Evolutionary conservation across 2,888 invertebrate genomes (phyloP).

Genomic region (Acrobasis repandana): DNA sequence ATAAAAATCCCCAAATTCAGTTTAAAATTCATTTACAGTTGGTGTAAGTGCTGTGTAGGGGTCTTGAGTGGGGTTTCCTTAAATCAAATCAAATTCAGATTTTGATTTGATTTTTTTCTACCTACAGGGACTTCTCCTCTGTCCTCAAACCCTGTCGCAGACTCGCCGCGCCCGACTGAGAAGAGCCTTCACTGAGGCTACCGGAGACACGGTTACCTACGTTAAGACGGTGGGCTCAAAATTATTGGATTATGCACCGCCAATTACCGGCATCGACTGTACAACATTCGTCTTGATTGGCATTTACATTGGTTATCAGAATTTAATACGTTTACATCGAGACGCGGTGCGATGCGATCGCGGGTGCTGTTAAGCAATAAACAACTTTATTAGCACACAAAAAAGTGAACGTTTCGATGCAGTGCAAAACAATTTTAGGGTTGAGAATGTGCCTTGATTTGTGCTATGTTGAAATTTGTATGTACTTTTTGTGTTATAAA

Average conservation of each 20-base stretch:
- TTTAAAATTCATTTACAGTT: slow-evolving; percentile 38
- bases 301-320: slow-evolving; percentile 15
- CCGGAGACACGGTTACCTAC: slow-evolving; percentile 93
- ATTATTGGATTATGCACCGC: slow-evolving; percentile 68
- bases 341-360: too few species aligned
- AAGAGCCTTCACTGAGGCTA: slow-evolving; percentile 94
- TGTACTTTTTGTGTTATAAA: too few species aligned
- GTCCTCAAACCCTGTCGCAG: slow-evolving; percentile 95
- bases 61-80: slow-evolving; percentile 57
- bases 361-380: too few species aligned
- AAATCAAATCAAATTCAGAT: slow-evolving; percentile 61
- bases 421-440: too few species aligned
- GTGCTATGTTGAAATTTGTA: too few species aligned
- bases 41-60: slow-evolving; percentile 77
- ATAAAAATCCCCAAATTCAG: slow-evolving; percentile 33
- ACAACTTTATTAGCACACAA: too few species aligned
- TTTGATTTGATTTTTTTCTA: slow-evolving; percentile 73
- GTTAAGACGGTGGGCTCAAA: slow-evolving; percentile 91
- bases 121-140: slow-evolving; percentile 92
- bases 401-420: too few species aligned
- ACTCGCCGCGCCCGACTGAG: slow-evolving; percentile 92
- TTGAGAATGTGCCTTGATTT: too few species aligned
- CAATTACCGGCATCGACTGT: slow-evolving; percentile 65
- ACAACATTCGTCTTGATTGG: slow-evolving; percentile 49
- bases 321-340: not conserved